Conservation (phyloP, 1,140 invertebrate species). For the Brachionus koreanus region DNA sequence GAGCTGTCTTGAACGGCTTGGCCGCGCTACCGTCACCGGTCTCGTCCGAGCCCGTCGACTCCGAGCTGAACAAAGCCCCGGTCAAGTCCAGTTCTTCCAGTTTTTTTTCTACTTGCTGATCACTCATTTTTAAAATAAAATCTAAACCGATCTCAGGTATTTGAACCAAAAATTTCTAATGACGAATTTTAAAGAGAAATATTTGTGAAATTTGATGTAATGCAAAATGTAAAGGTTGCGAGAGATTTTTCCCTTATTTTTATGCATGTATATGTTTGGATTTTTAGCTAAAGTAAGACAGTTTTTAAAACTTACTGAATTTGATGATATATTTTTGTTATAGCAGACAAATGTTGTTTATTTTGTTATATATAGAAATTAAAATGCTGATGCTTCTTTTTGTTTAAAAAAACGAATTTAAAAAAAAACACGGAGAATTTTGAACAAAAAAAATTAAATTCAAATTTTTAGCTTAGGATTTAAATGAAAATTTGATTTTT, state of each 20-base stretch:
- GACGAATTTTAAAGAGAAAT: background rate
- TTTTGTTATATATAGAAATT: background rate
- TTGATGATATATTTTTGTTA: background rate
- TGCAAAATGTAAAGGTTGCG: background rate
- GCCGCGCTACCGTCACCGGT: slow-evolving; percentile 75
- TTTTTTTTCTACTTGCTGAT: slow-evolving; percentile 12
- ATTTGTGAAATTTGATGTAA: background rate
- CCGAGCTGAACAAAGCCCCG: slow-evolving; percentile 67
- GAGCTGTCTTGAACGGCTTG: slow-evolving; percentile 85
- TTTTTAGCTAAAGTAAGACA: background rate
- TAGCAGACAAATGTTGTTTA: background rate
- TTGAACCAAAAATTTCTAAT: background rate
- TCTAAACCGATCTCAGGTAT: background rate
- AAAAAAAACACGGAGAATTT: background rate
- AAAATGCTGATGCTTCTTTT: too few relatives aligned
- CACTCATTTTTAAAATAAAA: slow-evolving; percentile 6
- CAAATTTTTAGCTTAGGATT: too few relatives aligned
- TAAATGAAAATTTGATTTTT: too few relatives aligned
- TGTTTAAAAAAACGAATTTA: background rate
- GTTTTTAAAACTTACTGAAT: background rate
- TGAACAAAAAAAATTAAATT: too few relatives aligned
- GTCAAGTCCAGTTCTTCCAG: slow-evolving; percentile 13
- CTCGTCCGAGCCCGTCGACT: slow-evolving; percentile 64
- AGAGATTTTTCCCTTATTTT: background rate
- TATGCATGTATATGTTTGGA: background rate